Base-by-base conservation (phyloP, 2,888 invertebrate genomes). In the Dichetophora obliterata region DNA sequence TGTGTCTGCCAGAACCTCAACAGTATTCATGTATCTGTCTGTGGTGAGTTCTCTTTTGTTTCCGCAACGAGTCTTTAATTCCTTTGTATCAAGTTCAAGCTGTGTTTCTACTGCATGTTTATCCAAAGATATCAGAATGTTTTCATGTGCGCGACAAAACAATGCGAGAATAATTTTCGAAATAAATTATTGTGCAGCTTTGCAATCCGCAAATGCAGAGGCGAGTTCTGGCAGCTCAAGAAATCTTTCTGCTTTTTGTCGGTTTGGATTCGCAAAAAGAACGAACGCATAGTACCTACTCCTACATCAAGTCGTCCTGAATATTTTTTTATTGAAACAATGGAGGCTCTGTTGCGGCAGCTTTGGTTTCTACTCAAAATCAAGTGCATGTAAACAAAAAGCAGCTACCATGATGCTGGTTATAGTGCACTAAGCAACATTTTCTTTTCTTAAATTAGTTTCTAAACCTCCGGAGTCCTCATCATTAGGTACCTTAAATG, bases 141-240 rank as follows among this genome's bases (percentile, higher is more conserved):
- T 73, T 74, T 74, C 66, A 66, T 66, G 74, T 54, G 74, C 65
- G 54, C 24, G 54, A 66, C 74, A 65, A 74, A 74, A 74, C 74
- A 74, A 74, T 74, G 66, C 74, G 74, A 74, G 52, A 74, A 74
- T 74, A 65, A 65, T 65, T 74, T 54, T 74, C 74, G 54, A 74
- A 66, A 74, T 74, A 74, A 74, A 74, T 74, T 74, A 74, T 74
- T 74, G 74, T 54, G 54, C 37, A 71, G 24, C 27, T 48, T 24
- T 19, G 19, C 22, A 43, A 43, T 43, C 57, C 27, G 2, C 27
- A 59, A 59, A 59, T 57, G 11, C 57, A 27, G 11, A 59, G 9
- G 27, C 57, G 27, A 59, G 8, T 27, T 9, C 37, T 43, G 37
- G 37, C 48, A 71, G 16, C 22, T n/a, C 11, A 57, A 59, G 59